These are phyloP conservation scores for Campoplex nolae DNA, from an alignment of 2,888 invertebrate species.

Conservation along the genomic window DNA sequence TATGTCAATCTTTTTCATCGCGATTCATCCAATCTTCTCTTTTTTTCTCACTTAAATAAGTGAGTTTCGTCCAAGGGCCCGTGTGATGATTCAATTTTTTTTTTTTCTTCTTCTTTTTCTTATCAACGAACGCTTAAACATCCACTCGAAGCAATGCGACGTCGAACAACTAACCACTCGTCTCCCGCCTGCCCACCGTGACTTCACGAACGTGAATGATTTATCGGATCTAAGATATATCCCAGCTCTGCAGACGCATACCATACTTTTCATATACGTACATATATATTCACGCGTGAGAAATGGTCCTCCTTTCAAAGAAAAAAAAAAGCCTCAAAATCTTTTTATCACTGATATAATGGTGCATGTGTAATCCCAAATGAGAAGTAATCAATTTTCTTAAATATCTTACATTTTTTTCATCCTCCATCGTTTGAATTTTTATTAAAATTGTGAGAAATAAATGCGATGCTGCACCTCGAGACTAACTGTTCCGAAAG, in stretches of 20 bases:
- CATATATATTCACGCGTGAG: background rate
- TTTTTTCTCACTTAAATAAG: slow-evolving; percentile 21
- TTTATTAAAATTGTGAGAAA: background rate
- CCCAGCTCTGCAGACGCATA: slow-evolving; percentile 11
- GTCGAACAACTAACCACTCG: slow-evolving; percentile 48
- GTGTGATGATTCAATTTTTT: background rate
- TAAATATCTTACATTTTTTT: background rate
- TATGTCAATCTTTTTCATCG: slow-evolving; percentile 34
- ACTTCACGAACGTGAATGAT: slow-evolving; percentile 50
- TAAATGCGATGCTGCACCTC: no score
- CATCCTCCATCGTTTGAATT: background rate
- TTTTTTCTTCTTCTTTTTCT: slow-evolving; percentile 4
- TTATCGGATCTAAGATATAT: slow-evolving; percentile 59
- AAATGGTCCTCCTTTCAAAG: slow-evolving; percentile 15
- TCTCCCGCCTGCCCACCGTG: slow-evolving; percentile 5
- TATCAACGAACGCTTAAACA: slow-evolving; percentile 32
- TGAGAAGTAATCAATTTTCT: slow-evolving; percentile 26
- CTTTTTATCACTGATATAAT: slow-evolving; percentile 25
- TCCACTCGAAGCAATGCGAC: slow-evolving; percentile 43
- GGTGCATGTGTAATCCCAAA: background rate
- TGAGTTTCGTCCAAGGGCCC: slow-evolving; percentile 27
- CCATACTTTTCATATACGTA: slow-evolving; percentile 15
- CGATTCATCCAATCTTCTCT: slow-evolving; percentile 19
- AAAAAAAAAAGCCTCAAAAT: slow-evolving; percentile 21
- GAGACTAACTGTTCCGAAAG: no score